Percentiles rank a stretch among this genome's conserved stretches.
phyloP scores from a whole-genome alignment of 1,140 invertebrate genomes.

The Diachasmimorpha longicaudata region DNA sequence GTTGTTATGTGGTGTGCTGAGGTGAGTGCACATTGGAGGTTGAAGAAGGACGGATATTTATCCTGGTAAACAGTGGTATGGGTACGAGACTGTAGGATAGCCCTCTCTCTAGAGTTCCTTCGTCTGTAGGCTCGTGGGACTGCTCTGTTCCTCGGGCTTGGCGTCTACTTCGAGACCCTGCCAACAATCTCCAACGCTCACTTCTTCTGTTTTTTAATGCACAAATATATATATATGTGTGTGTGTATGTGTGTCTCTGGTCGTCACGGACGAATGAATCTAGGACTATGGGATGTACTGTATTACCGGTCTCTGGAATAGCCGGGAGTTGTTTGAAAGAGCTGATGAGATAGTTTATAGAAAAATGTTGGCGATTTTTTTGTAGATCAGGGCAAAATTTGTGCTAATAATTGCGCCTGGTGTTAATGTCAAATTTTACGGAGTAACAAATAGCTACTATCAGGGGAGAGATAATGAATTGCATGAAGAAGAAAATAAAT shows the following conservation, averaged over 20 bases:
- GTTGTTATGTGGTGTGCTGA: background rate
- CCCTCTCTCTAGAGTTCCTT: conserved; percentile 1
- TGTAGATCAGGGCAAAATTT: no score
- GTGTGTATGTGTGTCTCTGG: background rate
- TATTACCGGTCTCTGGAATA: background rate
- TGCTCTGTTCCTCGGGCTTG: conserved; percentile 23
- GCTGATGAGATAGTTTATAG: no score
- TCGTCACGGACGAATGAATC: conserved; percentile 35
- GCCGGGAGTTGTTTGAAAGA: background rate
- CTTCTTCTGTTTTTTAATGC: background rate
- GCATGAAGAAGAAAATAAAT: no score
- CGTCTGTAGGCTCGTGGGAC: conserved; percentile 47
- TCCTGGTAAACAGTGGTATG: background rate
- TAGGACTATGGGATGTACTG: conserved; percentile 22
- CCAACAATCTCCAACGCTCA: conserved; percentile 1
- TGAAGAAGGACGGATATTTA: conserved; percentile 25
- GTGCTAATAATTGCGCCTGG: no score
- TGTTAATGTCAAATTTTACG: no score
- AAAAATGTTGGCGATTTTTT: no score
- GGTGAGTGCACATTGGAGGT: conserved; percentile 25
- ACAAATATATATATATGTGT: background rate
- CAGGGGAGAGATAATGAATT: no score
- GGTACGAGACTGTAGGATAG: background rate
- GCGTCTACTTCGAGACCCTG: conserved; percentile 31
- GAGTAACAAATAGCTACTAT: no score